phyloP scores from a whole-genome alignment of 1,140 invertebrate genomes.

The Magallana angulata region DNA sequence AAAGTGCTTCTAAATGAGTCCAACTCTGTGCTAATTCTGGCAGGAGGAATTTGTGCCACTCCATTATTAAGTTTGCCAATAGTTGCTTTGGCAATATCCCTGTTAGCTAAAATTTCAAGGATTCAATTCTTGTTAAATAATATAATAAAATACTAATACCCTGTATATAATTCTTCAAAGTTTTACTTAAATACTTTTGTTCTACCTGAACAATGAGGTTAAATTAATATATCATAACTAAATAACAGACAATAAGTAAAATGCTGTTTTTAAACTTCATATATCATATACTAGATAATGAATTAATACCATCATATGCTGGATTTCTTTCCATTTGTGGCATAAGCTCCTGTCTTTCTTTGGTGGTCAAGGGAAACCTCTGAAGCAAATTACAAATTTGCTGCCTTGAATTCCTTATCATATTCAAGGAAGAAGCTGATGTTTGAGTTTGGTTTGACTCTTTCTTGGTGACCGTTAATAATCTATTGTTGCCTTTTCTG shows the following conservation, averaged over 20 bases:
- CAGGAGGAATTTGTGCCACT: constrained; percentile 84
- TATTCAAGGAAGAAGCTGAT: constrained; percentile 85
- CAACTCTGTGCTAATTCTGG: constrained; percentile 79
- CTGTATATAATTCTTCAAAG: too few species aligned
- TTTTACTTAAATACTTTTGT: too few species aligned
- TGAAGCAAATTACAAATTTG: constrained; percentile 83
- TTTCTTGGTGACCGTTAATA: constrained; percentile 87
- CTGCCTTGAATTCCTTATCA: constrained; percentile 84
- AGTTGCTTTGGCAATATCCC: constrained; percentile 76
- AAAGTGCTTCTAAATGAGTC: constrained; percentile 82
- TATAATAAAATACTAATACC: too few species aligned
- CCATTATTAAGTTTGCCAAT: constrained; percentile 84
- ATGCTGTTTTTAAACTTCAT: too few species aligned
- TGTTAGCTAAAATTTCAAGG: constrained; percentile 60
- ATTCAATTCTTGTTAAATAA: background rate
- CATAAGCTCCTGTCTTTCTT: constrained; percentile 85
- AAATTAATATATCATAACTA: constrained; percentile 4
- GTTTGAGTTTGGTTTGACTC: constrained; percentile 86
- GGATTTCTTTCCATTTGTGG: constrained; percentile 82
- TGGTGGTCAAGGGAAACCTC: constrained; percentile 86
- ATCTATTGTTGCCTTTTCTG: constrained; percentile 86
- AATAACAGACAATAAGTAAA: background rate
- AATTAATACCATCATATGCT: constrained; percentile 72
- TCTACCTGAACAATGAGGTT: too few species aligned
- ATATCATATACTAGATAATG: too few species aligned